Percentiles rank a stretch among this genome's conserved stretches.
Conservation (phyloP, 35 echinoderm and acorn worm genomes). For the Diadema setosum region DNA sequence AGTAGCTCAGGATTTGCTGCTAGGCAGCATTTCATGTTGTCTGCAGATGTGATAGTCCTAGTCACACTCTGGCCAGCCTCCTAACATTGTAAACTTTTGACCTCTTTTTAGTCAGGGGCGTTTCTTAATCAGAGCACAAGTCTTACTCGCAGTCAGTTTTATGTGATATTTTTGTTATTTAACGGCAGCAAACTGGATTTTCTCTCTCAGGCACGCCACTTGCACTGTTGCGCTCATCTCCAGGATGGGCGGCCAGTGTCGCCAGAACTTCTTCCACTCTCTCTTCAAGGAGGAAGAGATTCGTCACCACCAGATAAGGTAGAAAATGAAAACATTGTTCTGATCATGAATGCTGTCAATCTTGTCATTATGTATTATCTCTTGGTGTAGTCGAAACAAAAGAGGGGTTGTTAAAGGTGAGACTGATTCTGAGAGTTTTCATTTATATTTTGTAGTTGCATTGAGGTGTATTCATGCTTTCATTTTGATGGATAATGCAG, state of each 20-base stretch:
- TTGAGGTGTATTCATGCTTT: neutral
- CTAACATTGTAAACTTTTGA: too few relatives aligned
- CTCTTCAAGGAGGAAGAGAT: neutral
- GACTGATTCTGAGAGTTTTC: constrained; percentile 3
- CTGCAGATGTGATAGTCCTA: too few relatives aligned
- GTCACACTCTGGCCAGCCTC: too few relatives aligned
- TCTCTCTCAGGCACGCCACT: constrained; percentile 8
- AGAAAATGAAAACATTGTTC: neutral
- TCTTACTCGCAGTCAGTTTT: too few relatives aligned
- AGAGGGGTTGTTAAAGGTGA: neutral
- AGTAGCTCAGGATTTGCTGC: too few relatives aligned
- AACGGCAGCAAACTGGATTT: neutral
- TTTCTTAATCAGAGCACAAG: too few relatives aligned
- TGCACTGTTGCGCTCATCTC: constrained; percentile 2
- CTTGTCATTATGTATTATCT: neutral
- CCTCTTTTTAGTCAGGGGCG: too few relatives aligned
- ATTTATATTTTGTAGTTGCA: neutral
- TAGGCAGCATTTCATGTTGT: too few relatives aligned
- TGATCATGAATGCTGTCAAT: neutral
- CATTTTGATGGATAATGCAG: neutral
- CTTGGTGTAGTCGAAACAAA: neutral
- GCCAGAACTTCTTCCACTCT: neutral
- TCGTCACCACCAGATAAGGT: neutral
- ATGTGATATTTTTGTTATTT: too few relatives aligned
- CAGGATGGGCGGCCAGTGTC: constrained; percentile 1